These are phyloP conservation scores for Lanius collurio DNA, from an alignment of 2,113 vertebrate species.

Conservation along the genomic window DNA sequence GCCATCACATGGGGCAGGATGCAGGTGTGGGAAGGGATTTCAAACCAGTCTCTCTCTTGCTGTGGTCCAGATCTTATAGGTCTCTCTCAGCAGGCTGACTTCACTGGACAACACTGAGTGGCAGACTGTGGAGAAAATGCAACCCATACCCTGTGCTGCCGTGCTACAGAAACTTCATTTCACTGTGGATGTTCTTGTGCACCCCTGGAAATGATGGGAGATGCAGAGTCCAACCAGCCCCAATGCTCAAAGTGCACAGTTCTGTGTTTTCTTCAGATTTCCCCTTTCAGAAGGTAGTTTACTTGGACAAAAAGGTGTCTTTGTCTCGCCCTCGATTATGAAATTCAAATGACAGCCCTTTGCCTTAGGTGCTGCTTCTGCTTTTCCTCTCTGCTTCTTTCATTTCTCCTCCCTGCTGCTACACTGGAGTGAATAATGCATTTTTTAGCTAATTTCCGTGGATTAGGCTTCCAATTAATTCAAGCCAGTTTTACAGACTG, in stretches of 20 bases:
- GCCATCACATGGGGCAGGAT: background rate
- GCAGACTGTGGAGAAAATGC: background rate
- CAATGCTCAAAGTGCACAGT: background rate
- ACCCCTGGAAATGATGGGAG: background rate
- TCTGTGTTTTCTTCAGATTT: background rate
- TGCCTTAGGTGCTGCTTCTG: conserved; percentile 61
- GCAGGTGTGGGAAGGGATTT: background rate
- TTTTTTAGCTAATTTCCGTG: conserved; percentile 45
- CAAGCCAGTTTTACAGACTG: conserved; percentile 47
- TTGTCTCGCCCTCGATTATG: conserved; percentile 35
- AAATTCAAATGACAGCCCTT: conserved; percentile 64
- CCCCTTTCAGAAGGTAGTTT: conserved; percentile 15
- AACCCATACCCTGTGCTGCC: background rate
- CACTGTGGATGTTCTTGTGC: background rate
- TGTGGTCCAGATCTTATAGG: background rate
- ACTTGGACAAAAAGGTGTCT: conserved; percentile 40
- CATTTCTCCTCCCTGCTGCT: conserved; percentile 64
- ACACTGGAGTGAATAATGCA: conserved; percentile 56
- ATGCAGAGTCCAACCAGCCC: background rate
- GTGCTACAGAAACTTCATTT: background rate
- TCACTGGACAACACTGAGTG: background rate
- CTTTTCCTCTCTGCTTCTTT: conserved; percentile 51
- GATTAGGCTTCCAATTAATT: conserved; percentile 65
- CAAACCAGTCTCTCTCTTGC: background rate
- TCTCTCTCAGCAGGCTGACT: background rate